A percentile compares a stretch with the other conserved stretches of the same genome.
phyloP scores from a whole-genome alignment of 2,888 invertebrate genomes.

The Pachycephus smyrnensis region DNA sequence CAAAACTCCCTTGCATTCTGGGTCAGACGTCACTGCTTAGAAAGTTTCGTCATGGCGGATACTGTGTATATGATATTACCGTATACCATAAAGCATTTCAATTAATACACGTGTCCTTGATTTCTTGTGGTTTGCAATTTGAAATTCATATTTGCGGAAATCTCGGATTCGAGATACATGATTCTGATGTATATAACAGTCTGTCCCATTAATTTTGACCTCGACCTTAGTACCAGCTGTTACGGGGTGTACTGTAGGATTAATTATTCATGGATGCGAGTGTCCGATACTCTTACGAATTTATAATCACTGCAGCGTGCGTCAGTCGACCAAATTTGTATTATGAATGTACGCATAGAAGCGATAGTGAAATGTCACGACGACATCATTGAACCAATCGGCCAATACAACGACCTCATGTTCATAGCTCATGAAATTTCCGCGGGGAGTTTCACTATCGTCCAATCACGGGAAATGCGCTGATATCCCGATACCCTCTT shows the following conservation, averaged over 20 bases:
- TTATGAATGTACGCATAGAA: not conserved
- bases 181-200: not conserved
- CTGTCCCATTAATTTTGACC: not conserved
- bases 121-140: not conserved
- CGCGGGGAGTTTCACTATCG: not conserved
- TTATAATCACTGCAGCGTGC: conserved; percentile 35
- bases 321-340: conserved; percentile 36
- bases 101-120: not conserved
- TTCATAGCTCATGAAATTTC: not conserved
- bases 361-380: not conserved
- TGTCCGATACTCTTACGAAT: conserved; percentile 29
- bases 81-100: not conserved
- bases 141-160: conserved; percentile 1
- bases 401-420: not conserved
- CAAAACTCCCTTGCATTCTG: not conserved
- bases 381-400: not conserved
- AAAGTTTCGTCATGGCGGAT: not conserved
- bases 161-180: not conserved
- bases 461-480: not conserved
- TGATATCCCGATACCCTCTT: not conserved
- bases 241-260: conserved; percentile 12
- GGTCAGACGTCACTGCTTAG: not conserved
- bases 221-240: not conserved
- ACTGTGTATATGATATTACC: not conserved
- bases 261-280: conserved; percentile 34